phyloP scores from a whole-genome alignment of 2,113 vertebrate species.

The Cebus imitator region DNA sequence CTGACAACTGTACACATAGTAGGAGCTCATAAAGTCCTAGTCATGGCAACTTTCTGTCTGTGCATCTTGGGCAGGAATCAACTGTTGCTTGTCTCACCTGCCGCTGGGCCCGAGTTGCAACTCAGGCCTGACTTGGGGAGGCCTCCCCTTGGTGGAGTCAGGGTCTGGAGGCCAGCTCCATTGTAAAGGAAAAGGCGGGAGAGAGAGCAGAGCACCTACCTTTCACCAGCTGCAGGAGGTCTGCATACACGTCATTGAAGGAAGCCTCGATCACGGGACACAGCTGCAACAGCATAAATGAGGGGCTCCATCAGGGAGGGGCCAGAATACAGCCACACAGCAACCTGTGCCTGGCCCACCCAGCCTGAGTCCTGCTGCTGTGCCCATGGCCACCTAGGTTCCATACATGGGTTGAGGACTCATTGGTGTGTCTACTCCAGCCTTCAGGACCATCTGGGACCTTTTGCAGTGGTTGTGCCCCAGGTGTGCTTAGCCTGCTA shows the following conservation, averaged over 20 bases:
- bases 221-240: conserved; percentile 27
- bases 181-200: not conserved
- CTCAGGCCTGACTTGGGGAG: not conserved
- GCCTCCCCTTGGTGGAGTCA: not conserved
- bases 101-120: not conserved
- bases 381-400: not conserved
- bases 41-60: not conserved
- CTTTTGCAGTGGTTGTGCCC: not conserved
- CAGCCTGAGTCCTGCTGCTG: not conserved
- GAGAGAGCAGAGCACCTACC: conserved; percentile 16
- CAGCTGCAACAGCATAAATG: conserved; percentile 41
- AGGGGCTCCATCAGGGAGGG: not conserved
- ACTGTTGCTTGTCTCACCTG: not conserved
- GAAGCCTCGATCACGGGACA: conserved; percentile 54
- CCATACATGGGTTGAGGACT: not conserved
- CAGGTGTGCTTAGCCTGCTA: not conserved
- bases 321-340: not conserved
- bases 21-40: not conserved
- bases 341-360: rapidly evolving
- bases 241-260: conserved; percentile 26
- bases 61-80: not conserved
- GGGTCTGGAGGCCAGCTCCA: not conserved
- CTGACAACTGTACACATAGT: not conserved
- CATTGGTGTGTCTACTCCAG: not conserved
- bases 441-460: not conserved